These are phyloP conservation scores for Drosophila teissieri DNA, from an alignment of 1,140 invertebrate species.

Conservation along the genomic window DNA sequence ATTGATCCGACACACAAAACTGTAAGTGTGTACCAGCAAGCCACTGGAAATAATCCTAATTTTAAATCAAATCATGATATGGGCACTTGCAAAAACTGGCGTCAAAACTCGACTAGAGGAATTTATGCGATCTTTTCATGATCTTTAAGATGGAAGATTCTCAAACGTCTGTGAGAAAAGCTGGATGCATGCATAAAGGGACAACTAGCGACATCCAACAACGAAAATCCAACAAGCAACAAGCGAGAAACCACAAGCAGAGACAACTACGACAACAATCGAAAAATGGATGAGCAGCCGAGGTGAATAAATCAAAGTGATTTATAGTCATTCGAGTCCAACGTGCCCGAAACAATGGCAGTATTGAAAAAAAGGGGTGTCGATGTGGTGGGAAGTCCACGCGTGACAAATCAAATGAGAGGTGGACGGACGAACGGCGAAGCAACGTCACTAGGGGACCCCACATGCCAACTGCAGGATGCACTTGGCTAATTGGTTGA, in stretches of 20 bases:
- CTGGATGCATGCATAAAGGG: slow-evolving; percentile 56
- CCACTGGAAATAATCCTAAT: slow-evolving; percentile 63
- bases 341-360: slow-evolving; percentile 50
- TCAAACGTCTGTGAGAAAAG: slow-evolving; percentile 52
- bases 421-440: slow-evolving; percentile 16
- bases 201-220: slow-evolving; percentile 47
- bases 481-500: slow-evolving; percentile 48
- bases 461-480: slow-evolving; percentile 22
- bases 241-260: slow-evolving; percentile 39
- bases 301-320: slow-evolving; percentile 81
- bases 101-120: slow-evolving; percentile 61
- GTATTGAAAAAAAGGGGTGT: slow-evolving; percentile 18
- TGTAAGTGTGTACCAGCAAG: background rate
- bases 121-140: slow-evolving; percentile 56
- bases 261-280: slow-evolving; percentile 64
- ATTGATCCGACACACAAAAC: slow-evolving; percentile 26
- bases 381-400: slow-evolving; percentile 33
- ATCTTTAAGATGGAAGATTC: slow-evolving; percentile 29
- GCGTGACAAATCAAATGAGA: slow-evolving; percentile 58
- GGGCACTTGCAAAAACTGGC: slow-evolving; percentile 54
- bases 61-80: slow-evolving; percentile 80
- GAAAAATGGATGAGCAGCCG: slow-evolving; percentile 53
- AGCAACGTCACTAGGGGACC: slow-evolving; percentile 4
- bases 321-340: slow-evolving; percentile 55
- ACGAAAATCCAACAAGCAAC: slow-evolving; percentile 38